These are phyloP conservation scores for Ostrea denselamellosa DNA, from an alignment of 1,140 invertebrate species.

Conservation along the genomic window DNA sequence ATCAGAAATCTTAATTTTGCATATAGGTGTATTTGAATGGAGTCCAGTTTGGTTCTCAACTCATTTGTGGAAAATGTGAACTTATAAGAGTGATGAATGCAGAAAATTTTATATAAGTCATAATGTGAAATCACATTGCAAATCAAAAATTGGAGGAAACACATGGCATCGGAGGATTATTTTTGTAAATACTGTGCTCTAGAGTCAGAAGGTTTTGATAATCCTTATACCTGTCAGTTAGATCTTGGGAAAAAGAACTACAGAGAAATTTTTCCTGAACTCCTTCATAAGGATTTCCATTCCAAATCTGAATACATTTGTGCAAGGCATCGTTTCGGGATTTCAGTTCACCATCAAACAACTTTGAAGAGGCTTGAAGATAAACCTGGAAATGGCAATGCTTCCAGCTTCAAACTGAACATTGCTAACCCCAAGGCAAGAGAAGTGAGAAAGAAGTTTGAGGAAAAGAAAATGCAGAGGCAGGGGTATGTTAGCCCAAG, in stretches of 20 bases:
- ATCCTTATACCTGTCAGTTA: constrained; percentile 4
- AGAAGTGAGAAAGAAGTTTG: not conserved
- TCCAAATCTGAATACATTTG: constrained; percentile 21
- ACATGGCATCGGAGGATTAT: constrained; percentile 9
- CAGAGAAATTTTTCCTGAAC: constrained; percentile 23
- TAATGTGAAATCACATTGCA: not conserved
- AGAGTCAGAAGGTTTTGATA: not conserved
- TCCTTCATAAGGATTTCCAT: not conserved
- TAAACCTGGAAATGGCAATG: not conserved
- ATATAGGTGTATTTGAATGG: no score
- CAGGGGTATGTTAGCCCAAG: not conserved
- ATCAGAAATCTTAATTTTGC: no score
- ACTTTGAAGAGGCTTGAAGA: not conserved
- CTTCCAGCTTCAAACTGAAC: not conserved
- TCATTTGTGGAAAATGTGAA: no score
- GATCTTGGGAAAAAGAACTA: constrained; percentile 2
- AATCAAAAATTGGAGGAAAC: not conserved
- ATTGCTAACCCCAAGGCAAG: constrained; percentile 24
- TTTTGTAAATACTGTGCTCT: constrained; percentile 18
- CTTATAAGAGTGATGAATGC: no score
- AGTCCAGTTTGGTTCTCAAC: no score
- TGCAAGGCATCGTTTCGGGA: not conserved
- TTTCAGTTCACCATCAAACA: not conserved
- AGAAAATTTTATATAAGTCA: no score
- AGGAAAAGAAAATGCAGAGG: not conserved